These are phyloP conservation scores for Bombylius major DNA, from an alignment of 2,888 invertebrate species.

Conservation along the genomic window DNA sequence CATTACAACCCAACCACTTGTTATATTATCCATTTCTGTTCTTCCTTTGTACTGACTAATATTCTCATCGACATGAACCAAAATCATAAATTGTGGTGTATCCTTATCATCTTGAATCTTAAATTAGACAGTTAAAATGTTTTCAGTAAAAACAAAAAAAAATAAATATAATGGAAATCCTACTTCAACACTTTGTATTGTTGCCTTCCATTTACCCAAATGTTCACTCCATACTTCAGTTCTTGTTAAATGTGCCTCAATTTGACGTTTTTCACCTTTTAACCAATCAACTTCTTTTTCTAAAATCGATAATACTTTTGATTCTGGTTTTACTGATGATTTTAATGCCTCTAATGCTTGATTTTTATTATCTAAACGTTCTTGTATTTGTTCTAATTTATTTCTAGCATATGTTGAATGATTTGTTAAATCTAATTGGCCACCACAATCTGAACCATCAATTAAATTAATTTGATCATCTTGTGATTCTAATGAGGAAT, in stretches of 20 bases:
- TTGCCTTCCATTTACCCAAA: slow-evolving; percentile 75
- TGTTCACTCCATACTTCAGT: slow-evolving; percentile 87
- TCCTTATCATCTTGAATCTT: slow-evolving; percentile 41
- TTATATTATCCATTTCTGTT: slow-evolving; percentile 35
- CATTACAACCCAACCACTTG: slow-evolving; percentile 55
- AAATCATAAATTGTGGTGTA: slow-evolving; percentile 57
- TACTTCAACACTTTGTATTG: slow-evolving; percentile 71
- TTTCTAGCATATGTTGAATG: slow-evolving; percentile 71
- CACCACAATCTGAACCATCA: slow-evolving; percentile 17
- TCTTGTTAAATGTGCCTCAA: slow-evolving; percentile 72
- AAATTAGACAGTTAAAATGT: slow-evolving; percentile 8
- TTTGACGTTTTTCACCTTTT: slow-evolving; percentile 62
- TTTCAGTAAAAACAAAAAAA: background rate
- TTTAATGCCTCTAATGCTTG: slow-evolving; percentile 69
- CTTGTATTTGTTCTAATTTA: slow-evolving; percentile 71
- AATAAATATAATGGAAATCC: background rate
- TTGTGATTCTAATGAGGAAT: slow-evolving; percentile 21
- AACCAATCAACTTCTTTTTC: slow-evolving; percentile 76
- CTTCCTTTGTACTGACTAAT: slow-evolving; percentile 37
- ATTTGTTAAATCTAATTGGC: slow-evolving; percentile 54
- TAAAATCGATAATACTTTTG: slow-evolving; percentile 62
- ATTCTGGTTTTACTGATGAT: slow-evolving; percentile 71
- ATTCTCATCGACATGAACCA: slow-evolving; percentile 59
- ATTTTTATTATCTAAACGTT: slow-evolving; percentile 71
- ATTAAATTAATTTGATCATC: slow-evolving; percentile 23